Evolutionary conservation across 53 echinoderm and acorn worm genomes (phyloP).

Genomic region (Pentamera pediparva): DNA sequence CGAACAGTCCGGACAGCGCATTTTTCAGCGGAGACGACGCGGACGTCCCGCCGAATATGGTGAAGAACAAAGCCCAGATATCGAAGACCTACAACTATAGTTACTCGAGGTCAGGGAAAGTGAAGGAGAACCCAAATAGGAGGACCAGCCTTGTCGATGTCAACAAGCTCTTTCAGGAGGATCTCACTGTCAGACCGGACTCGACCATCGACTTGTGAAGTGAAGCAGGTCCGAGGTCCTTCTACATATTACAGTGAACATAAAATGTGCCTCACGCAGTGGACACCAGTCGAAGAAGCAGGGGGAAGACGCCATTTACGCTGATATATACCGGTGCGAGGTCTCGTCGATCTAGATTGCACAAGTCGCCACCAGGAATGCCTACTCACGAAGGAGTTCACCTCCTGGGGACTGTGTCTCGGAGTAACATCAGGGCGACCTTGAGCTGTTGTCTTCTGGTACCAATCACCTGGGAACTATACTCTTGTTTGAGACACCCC

Average conservation of each 20-base stretch:
- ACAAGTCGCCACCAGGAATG: no score
- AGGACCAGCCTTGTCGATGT: not conserved
- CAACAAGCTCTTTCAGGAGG: not conserved
- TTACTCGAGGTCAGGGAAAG: conserved; percentile 14
- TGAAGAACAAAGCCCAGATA: not conserved
- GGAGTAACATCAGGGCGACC: no score
- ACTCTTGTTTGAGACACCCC: no score
- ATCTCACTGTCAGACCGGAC: not conserved
- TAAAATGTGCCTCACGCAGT: not conserved
- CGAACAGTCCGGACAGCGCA: conserved; percentile 3
- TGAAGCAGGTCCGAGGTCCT: not conserved
- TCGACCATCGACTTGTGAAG: conserved; percentile 5
- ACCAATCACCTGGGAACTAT: no score
- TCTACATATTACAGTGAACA: not conserved
- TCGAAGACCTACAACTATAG: conserved; percentile 12
- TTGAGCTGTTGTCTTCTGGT: no score
- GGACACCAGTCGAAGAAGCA: not conserved
- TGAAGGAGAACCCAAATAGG: conserved; percentile 1
- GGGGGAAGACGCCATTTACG: no score
- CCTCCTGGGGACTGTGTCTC: no score
- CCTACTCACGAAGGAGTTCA: no score
- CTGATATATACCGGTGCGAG: no score
- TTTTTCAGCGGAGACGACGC: conserved; percentile 2
- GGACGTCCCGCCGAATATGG: conserved; percentile 12
- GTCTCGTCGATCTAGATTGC: no score